Evolutionary conservation across 2,797 vertebrate species (phyloP), one percentile per base, ranked within the genome.

Genomic region (Lutjanus campechanus): DNA sequence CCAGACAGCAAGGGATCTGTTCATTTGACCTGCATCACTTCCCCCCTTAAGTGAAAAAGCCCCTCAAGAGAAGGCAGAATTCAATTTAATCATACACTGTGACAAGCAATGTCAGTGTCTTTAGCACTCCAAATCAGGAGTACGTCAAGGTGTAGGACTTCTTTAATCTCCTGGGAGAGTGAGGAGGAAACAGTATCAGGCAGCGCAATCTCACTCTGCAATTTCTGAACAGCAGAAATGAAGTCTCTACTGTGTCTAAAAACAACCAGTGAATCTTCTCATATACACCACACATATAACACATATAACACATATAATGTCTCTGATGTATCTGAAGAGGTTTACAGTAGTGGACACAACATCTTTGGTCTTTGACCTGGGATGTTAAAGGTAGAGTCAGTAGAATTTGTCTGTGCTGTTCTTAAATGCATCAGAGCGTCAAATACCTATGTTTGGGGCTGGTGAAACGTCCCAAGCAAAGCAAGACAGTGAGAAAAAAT

Each of bases 71-170:
- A 67, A 69, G 72, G 56, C 44, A 63, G 72, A 85, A 90, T 92
- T 93, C 84, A 91, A 92, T 94, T 94, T 85, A 82, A 89, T 92
- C 79, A 60, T 75, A 87, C 59, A 59, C 78, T 75, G 81, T 77
- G 81, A 90, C 86, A 85, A 74, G 82, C 25, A 44, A 67, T 82
- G 89, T 90, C 85, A 85, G 60, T 79, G 84, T 85, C 74, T 90
- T 90, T 88, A 83, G 66, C 88, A 53, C 89, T 80, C n/a, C 6
- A 53, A 88, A 86, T 82, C 82, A 71, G 81, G 69, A 71, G 82
- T 59, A 71, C 40, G n/a, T 82, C 81, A 78, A 91, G 84, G 89
- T 91, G 90, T 69, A 40, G 77, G 73, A 82, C 76, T 75, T 69
- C 50, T 79, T 82, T 62, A 54, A 73, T 75, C 90, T 88, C 82